phyloP scores from a whole-genome alignment of 2,797 vertebrate species.

The Chelonia mydas region DNA sequence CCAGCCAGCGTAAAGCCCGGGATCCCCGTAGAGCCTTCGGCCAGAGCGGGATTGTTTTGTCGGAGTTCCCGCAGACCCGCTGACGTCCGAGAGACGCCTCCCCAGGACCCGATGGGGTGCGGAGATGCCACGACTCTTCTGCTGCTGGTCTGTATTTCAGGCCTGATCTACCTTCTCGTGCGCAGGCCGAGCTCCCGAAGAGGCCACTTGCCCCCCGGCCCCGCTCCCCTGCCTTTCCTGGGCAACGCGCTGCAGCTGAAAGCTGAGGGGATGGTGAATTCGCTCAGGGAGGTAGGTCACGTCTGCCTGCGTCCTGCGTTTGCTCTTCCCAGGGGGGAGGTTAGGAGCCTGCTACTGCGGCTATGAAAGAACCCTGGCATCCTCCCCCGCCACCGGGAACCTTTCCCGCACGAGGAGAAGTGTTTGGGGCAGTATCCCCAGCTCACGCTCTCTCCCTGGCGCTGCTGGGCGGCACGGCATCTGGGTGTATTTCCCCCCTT shows the following conservation, averaged over 20 bases:
- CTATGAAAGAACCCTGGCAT: neutral
- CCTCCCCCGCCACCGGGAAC: neutral
- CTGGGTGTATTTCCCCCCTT: neutral
- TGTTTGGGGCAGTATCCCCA: neutral
- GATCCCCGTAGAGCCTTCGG: neutral
- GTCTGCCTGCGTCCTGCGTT: neutral
- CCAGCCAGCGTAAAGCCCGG: too few relatives aligned
- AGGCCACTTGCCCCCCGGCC: neutral
- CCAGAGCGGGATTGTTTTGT: too few relatives aligned
- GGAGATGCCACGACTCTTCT: conserved; percentile 10
- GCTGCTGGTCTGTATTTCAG: neutral
- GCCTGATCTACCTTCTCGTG: neutral
- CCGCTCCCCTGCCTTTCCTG: neutral
- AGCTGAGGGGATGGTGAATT: neutral
- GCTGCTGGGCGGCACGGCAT: neutral
- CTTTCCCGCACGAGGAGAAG: neutral
- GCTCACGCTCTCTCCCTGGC: neutral
- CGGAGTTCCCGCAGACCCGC: too few relatives aligned
- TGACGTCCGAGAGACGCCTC: neutral
- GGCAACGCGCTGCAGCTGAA: neutral
- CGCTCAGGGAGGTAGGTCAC: neutral
- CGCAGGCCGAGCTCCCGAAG: neutral
- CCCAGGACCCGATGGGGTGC: conserved; percentile 45
- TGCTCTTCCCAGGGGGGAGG: neutral
- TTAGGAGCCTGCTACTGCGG: too few relatives aligned